A percentile compares a stretch with the other conserved stretches of the same genome.
phyloP scores from a whole-genome alignment of 2,888 invertebrate genomes.

The Drosophila buzzatii region DNA sequence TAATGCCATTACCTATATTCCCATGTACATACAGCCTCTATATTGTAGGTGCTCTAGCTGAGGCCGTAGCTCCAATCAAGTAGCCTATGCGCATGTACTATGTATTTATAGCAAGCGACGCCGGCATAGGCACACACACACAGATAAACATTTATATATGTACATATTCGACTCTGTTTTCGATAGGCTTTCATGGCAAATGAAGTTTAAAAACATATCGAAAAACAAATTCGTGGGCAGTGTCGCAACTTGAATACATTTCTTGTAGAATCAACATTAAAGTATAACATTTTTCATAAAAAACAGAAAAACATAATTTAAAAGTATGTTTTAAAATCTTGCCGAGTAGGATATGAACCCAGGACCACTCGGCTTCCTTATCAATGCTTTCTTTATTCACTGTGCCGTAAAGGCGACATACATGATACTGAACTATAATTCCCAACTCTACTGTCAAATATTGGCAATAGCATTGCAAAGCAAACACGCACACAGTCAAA shows the following conservation, averaged over 20 bases:
- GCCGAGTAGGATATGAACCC: not conserved
- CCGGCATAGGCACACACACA: constrained; percentile 35
- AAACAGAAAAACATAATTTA: not conserved
- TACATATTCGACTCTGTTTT: constrained; percentile 20
- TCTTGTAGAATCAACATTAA: not conserved
- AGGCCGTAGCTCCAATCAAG: constrained; percentile 35
- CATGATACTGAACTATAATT: not conserved
- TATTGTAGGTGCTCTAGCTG: constrained; percentile 14
- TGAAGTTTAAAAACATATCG: not conserved
- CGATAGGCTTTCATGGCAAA: constrained; percentile 14
- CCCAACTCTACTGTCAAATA: constrained; percentile 24
- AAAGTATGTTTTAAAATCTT: not conserved
- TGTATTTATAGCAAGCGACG: constrained; percentile 44
- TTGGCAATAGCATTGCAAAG: constrained; percentile 14
- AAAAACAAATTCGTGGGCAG: not conserved
- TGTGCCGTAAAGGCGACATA: too few species aligned
- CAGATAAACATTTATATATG: not conserved
- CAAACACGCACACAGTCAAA: not conserved
- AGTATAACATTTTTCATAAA: not conserved
- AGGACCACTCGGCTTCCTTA: too few species aligned
- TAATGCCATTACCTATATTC: constrained; percentile 48
- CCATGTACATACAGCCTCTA: constrained; percentile 8
- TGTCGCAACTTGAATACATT: not conserved
- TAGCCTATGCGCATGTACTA: constrained; percentile 54
- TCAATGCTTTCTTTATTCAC: not conserved